A percentile compares a stretch with the other conserved stretches of the same genome.
Conservation (phyloP, 2,888 invertebrate genomes). For the Bombylius major region DNA sequence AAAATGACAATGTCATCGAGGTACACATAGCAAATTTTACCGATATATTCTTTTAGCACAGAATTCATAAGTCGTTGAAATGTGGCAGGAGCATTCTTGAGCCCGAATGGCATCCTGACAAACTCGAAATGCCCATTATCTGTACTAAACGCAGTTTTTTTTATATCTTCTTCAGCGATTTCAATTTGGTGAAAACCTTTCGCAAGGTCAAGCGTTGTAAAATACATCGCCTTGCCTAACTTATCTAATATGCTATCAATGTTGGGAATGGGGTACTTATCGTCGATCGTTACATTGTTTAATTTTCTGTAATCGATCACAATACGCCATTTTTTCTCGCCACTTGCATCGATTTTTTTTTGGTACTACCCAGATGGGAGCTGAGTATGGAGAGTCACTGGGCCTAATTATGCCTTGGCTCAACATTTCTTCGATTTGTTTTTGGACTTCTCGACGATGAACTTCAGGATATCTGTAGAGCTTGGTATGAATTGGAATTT, state of each 20-base stretch:
- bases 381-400: neutral
- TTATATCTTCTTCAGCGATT: slow-evolving; percentile 8
- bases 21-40: no score
- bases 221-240: slow-evolving; percentile 10
- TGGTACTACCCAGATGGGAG: neutral
- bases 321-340: neutral
- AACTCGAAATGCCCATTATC: no score
- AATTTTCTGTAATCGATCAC: slow-evolving; percentile 12
- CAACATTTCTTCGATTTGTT: neutral
- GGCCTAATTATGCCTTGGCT: neutral
- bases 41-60: no score
- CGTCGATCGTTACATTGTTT: slow-evolving; percentile 10
- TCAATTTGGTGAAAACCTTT: slow-evolving; percentile 14
- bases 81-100: no score
- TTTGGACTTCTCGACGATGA: neutral
- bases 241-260: slow-evolving; percentile 12
- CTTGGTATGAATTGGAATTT: neutral
- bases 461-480: neutral
- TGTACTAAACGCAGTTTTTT: slow-evolving; percentile 15
- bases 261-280: slow-evolving; percentile 8
- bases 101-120: no score
- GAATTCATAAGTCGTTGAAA: no score
- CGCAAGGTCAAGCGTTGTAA: slow-evolving; percentile 12
- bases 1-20: no score
- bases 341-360: neutral